Percentiles rank a stretch among this genome's conserved stretches.
These are phyloP conservation scores for Oikopleura albicans DNA, from an alignment of 23 tunicate species.

Conservation along the genomic window DNA sequence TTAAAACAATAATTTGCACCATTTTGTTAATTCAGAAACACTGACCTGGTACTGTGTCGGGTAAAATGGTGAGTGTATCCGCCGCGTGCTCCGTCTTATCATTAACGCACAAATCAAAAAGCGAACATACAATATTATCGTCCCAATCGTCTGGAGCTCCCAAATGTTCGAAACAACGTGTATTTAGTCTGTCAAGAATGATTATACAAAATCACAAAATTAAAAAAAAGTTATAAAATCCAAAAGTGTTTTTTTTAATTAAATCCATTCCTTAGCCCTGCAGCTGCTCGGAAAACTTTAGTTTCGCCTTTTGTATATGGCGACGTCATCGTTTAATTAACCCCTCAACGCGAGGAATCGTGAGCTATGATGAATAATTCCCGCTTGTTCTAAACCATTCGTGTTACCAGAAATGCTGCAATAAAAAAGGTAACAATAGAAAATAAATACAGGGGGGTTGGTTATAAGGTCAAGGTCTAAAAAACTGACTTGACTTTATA, in stretches of 20 bases:
- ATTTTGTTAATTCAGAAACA: too few relatives aligned
- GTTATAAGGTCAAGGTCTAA: too few relatives aligned
- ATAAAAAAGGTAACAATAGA: too few relatives aligned
- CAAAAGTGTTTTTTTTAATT: too few relatives aligned
- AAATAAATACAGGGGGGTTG: too few relatives aligned
- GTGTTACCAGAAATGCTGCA: too few relatives aligned
- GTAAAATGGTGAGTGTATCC: background rate
- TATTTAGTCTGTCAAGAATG: background rate
- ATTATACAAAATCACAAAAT: background rate
- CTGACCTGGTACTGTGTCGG: too few relatives aligned
- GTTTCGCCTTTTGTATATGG: background rate
- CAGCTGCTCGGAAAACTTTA: background rate
- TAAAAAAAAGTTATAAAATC: background rate
- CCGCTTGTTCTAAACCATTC: too few relatives aligned
- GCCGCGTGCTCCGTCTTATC: background rate
- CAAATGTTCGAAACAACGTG: background rate
- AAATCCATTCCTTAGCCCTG: background rate
- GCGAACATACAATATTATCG: background rate
- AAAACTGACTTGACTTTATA: too few relatives aligned
- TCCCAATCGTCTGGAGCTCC: slow-evolving; percentile 16
- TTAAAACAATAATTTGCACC: too few relatives aligned
- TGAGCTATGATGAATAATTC: too few relatives aligned
- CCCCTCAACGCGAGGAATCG: too few relatives aligned
- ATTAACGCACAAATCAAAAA: background rate
- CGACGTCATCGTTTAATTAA: background rate